Conservation (phyloP, 1,140 invertebrate genomes). For the Drosophila simulans region DNA sequence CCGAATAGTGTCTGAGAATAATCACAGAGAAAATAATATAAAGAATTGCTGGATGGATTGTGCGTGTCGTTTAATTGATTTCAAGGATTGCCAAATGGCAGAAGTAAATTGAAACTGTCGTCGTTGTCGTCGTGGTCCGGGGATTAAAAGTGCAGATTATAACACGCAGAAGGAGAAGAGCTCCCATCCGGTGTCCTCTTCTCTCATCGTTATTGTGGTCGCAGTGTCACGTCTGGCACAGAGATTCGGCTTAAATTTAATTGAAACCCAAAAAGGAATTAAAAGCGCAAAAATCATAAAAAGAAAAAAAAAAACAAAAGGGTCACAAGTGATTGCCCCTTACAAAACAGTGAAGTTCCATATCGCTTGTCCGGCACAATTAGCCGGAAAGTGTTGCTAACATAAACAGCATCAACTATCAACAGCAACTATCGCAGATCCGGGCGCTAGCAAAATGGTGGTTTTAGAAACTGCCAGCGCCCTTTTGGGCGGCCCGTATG, state of each 20-base stretch:
- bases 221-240: constrained; percentile 64
- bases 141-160: constrained; percentile 78
- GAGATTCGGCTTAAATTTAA: constrained; percentile 73
- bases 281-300: constrained; percentile 18
- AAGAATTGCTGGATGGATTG: constrained; percentile 40
- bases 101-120: constrained; percentile 68
- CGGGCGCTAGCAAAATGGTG: constrained; percentile 87
- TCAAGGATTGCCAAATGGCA: constrained; percentile 68
- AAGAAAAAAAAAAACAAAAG: constrained; percentile 13
- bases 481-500: constrained; percentile 89
- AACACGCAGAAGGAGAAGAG: constrained; percentile 44
- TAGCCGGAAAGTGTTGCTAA: constrained; percentile 46
- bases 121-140: constrained; percentile 55
- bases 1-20: constrained; percentile 4
- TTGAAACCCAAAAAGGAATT: constrained; percentile 53
- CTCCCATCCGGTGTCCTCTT: constrained; percentile 42
- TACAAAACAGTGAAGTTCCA: constrained; percentile 21
- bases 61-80: constrained; percentile 82
- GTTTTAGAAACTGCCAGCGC: constrained; percentile 88
- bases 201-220: constrained; percentile 68
- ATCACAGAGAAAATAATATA: neutral
- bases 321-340: constrained; percentile 38
- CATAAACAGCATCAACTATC: constrained; percentile 19
- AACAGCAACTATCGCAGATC: constrained; percentile 42
- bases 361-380: constrained; percentile 39